A percentile compares a stretch with the other conserved stretches of the same genome.
phyloP scores from a whole-genome alignment of 1,140 invertebrate genomes.

The Alviniconcha marisindica region DNA sequence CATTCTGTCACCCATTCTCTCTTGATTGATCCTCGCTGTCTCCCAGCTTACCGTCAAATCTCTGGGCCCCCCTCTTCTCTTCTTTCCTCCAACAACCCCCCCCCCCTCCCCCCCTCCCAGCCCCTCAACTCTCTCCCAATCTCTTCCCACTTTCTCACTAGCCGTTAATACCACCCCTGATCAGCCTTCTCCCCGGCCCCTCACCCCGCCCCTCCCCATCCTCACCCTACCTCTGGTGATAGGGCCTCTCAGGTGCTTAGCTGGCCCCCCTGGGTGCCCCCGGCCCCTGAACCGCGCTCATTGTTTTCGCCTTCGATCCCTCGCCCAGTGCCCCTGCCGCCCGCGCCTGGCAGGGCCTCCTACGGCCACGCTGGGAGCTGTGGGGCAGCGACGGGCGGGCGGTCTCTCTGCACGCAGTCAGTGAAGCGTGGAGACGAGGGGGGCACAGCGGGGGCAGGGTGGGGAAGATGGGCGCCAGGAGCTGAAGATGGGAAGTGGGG shows the following conservation, averaged over 20 bases:
- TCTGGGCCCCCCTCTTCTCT: neutral
- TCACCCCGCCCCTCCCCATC: neutral
- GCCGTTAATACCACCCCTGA: neutral
- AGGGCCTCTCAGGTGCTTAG: too few relatives aligned
- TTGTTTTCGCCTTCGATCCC: slow-evolving; percentile 19
- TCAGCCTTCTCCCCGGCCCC: neutral
- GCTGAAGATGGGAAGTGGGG: too few relatives aligned
- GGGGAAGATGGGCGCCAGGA: too few relatives aligned
- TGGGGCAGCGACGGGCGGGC: too few relatives aligned
- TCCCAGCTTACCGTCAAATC: neutral
- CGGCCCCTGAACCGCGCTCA: neutral
- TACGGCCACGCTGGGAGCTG: too few relatives aligned
- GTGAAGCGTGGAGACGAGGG: too few relatives aligned
- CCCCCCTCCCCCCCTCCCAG: neutral
- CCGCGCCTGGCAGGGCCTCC: too few relatives aligned
- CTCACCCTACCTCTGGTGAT: too few relatives aligned
- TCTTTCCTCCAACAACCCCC: neutral
- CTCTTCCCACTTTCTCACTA: neutral
- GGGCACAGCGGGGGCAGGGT: too few relatives aligned
- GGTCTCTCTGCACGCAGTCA: too few relatives aligned
- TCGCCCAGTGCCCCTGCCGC: neutral
- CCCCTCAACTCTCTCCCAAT: neutral
- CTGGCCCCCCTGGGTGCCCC: neutral
- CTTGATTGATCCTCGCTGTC: slow-evolving; percentile 20
- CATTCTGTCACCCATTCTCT: slow-evolving; percentile 11